Evolutionary conservation across 2,888 invertebrate species (phyloP).

Genomic region (Lissocephala sabroskyi): DNA sequence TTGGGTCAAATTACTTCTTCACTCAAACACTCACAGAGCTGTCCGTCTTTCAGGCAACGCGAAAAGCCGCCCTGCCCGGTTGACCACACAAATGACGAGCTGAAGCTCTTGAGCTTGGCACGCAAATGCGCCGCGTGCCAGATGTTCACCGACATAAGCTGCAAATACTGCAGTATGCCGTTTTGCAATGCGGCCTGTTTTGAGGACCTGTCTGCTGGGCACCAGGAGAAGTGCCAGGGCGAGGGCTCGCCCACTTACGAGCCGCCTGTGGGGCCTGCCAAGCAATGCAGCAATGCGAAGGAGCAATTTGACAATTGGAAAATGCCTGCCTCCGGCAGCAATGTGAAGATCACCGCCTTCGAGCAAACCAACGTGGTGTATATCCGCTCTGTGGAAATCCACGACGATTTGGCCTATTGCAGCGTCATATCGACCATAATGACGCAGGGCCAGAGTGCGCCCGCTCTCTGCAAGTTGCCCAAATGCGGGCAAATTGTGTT

Average conservation of each 20-base stretch:
- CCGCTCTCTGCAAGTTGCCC: slow-evolving; percentile 43
- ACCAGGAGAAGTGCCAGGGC: slow-evolving; percentile 4
- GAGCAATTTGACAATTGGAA: not conserved
- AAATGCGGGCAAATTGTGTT: slow-evolving; percentile 60
- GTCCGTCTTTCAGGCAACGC: too few species aligned
- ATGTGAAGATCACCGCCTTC: slow-evolving; percentile 61
- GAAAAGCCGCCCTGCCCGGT: too few species aligned
- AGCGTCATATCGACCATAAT: slow-evolving; percentile 43
- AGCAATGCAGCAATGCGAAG: not conserved
- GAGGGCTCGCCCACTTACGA: too few species aligned
- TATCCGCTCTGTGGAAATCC: slow-evolving; percentile 55
- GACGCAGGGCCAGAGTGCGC: slow-evolving; percentile 28
- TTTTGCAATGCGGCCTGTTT: slow-evolving; percentile 65
- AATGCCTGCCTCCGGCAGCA: slow-evolving; percentile 47
- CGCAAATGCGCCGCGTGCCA: not conserved
- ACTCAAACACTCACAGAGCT: too few species aligned
- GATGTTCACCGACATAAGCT: slow-evolving; percentile 5
- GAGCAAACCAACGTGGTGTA: slow-evolving; percentile 64
- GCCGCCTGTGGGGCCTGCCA: too few species aligned
- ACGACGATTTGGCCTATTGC: slow-evolving; percentile 49
- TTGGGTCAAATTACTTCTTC: too few species aligned
- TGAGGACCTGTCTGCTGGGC: slow-evolving; percentile 21
- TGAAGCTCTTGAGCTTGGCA: not conserved
- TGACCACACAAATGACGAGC: too few species aligned
- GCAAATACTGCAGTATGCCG: slow-evolving; percentile 34